Evolutionary conservation across 2,888 invertebrate genomes (phyloP), one percentile per base, ranked within the genome.

Genomic region (Xylophagus ater): DNA sequence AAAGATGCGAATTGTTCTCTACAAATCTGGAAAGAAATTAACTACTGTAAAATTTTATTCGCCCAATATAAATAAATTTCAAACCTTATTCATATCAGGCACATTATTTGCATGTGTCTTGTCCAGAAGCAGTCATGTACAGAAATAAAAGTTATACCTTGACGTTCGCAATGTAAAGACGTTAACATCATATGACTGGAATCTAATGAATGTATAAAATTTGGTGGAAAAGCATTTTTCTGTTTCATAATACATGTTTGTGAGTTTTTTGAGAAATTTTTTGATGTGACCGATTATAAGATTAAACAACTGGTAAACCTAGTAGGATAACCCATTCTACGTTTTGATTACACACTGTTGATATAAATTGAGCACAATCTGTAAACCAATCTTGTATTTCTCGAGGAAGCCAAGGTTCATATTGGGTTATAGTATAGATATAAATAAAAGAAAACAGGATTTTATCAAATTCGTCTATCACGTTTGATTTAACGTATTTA

Each of bases 81-180:
- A 21, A 66, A 87, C 87, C 73, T 77, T 73, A 63, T 92, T 97
- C 90, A 98, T 88, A 32, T 69, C 65, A 42, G 84, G 77, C 28
- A 96, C 88, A 21, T 82, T 77, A 49, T 74, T 73, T 1, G 97
- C 81, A 66, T 99, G 98, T 1, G 98, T n/a, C n/a, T n/a, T n/a
- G n/a, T 98, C 98, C 98, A 99, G 70, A 81, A 99, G 62, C 97
- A 98, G 67, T 99, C 98, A 66, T 99, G 98, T 15, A 99, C 94
- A 0, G 97, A 94, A 5, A 90, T 87, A 69, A 92, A 99, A 29
- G 88, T 83, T 37, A 96, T 70, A 2, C 82, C 89, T 5, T 69
- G 69, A 20, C 81, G 73, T 64, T 85, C 83, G 56, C 89, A 88
- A 65, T 81, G 72, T 52, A 99, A 69, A 7, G 94, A 85, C 3